Evolutionary conservation across 2,888 invertebrate genomes (phyloP), one percentile per base, ranked within the genome.

Genomic region (Apotomis capreana): DNA sequence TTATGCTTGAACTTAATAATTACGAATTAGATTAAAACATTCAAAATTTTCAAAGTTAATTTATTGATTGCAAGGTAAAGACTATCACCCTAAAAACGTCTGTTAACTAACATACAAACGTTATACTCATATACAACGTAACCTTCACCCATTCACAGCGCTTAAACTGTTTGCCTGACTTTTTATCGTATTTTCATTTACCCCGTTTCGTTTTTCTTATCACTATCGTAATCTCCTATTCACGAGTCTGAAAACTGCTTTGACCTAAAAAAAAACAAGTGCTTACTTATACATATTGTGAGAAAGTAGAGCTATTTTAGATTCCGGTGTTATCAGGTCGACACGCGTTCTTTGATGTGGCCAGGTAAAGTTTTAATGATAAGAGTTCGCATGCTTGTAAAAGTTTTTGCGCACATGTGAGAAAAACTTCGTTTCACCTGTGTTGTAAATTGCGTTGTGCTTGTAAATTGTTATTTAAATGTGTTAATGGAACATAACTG

Each of bases 141-240:
- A 36, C 37, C 57, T 57, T 57, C 57, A 37, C 57, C 57, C 57
- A 57, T 57, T 57, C 57, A 57, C 57, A 15, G 49, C 6, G 49
- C 49, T 49, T 49, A 49, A 40, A 49, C 15, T n/a, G 37, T 70
- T 60, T 55, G 13, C 40, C 54, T 6, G 46, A 44, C 5, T 40
- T 40, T 55, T 55, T 55, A 55, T 55, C 55, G n/a, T 58, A 59
- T 58, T 57, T 67, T 46, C 57, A 58, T 67, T 58, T 59, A 36
- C 58, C 40, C 36, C 44, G 62, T 68, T 70, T 64, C 69, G 63
- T 63, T 72, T 68, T 58, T 9, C 68, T 71, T 72, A 68, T 68
- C 72, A 54, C 15, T 36, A 60, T 52, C 37, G 68, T 72, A 68
- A 72, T 72, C 72, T 40, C 51, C 10, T 58, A 13, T 67, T 59